Evolutionary conservation across 1,140 invertebrate species (phyloP).

Genomic region (Drosophila watanabei): DNA sequence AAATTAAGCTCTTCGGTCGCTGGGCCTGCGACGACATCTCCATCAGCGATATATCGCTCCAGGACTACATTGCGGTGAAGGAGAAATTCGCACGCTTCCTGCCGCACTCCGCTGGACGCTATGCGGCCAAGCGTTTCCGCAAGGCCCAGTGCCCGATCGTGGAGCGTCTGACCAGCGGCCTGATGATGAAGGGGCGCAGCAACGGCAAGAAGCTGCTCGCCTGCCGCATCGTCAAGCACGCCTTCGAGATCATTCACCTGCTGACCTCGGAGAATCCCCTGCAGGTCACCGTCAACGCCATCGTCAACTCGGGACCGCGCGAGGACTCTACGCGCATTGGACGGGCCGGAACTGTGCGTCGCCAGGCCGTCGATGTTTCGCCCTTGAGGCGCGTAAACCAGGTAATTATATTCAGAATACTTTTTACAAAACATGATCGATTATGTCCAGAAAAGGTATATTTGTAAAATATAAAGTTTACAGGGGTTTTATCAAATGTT

Average conservation of each 20-base stretch:
- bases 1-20: conserved; percentile 98
- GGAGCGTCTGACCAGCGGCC: conserved; percentile 97
- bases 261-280: conserved; percentile 97
- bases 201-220: conserved; percentile 99
- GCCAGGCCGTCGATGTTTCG: conserved; percentile 99
- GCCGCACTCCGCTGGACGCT: conserved; percentile 98
- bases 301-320: conserved; percentile 95
- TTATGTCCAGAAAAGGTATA: neutral
- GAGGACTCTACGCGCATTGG: conserved; percentile 99
- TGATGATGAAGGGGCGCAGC: conserved; percentile 99
- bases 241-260: conserved; percentile 99
- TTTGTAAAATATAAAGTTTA: neutral
- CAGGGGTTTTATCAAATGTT: neutral
- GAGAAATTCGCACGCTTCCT: conserved; percentile 99
- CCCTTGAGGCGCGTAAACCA: conserved; percentile 99
- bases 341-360: conserved; percentile 98
- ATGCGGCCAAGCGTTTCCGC: conserved; percentile 98
- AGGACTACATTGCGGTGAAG: conserved; percentile 99
- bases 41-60: conserved; percentile 97
- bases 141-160: conserved; percentile 99
- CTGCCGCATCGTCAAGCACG: conserved; percentile 99
- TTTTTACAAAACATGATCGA: neutral
- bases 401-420: conserved; percentile 51
- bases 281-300: conserved; percentile 87
- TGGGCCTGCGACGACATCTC: conserved; percentile 99